Conservation (phyloP, 2,113 vertebrate species). For the Bos indicus region DNA sequence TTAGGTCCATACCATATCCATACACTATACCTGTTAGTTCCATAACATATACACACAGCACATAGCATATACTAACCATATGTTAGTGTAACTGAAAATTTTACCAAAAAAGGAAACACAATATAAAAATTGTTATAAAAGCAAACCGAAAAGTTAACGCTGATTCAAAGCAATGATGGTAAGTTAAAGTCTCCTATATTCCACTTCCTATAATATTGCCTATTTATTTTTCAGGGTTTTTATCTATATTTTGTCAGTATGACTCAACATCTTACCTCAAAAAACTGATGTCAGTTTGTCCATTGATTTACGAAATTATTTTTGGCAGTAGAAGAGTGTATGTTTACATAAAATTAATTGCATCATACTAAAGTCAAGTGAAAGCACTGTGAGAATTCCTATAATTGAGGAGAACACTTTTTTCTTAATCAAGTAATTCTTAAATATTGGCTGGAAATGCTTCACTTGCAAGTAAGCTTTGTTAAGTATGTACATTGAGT, state of each 20-base stretch:
- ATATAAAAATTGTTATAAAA: background rate
- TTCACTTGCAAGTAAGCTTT: conserved; percentile 3
- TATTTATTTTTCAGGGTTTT: background rate
- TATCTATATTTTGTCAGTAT: background rate
- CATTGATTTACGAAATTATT: conserved; percentile 44
- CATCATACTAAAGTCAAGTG: conserved; percentile 4
- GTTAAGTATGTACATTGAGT: background rate
- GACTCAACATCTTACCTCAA: background rate
- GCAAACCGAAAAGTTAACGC: background rate
- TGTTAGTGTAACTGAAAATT: background rate
- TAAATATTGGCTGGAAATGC: conserved; percentile 48
- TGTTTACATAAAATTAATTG: conserved; percentile 18
- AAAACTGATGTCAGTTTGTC: background rate
- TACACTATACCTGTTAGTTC: background rate
- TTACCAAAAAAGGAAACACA: background rate
- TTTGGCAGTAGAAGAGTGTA: conserved; percentile 36
- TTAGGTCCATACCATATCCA: background rate
- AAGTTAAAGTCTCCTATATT: background rate
- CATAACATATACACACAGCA: background rate
- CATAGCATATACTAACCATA: background rate
- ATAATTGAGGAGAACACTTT: conserved; percentile 7
- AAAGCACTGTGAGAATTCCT: conserved; percentile 37
- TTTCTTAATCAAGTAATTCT: conserved; percentile 39
- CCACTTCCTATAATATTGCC: background rate
- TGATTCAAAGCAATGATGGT: background rate